Base-by-base conservation (phyloP, 2,888 invertebrate genomes). In the Acanthosepion pharaonis region DNA sequence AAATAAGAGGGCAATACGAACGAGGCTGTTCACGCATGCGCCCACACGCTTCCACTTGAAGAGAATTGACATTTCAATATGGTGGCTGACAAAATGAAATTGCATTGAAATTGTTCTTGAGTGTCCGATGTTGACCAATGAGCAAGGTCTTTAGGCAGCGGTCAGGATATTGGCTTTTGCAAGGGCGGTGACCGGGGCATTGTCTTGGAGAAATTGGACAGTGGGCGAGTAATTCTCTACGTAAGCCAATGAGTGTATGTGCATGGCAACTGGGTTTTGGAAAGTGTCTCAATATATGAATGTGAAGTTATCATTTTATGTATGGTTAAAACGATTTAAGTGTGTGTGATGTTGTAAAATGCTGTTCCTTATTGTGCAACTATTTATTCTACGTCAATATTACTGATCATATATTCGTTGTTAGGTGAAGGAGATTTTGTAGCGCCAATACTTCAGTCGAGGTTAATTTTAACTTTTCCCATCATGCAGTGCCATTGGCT, bases 21-120 rank as follows among this genome's bases (percentile, higher is more conserved):
- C 15, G 78, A 78, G 78, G n/a, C n/a, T n/a, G 78, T n/a, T 33
- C n/a, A 78, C n/a, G 78, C 78, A 78, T 78, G n/a, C 78, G 78
- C 78, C n/a, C n/a, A n/a, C n/a, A 78, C n/a, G 11, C n/a, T n/a
- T 18, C 78, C 78, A 78, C 78, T 78, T n/a, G n/a, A 78, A n/a
- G 6, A 78, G 78, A 78, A 78, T n/a, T 78, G 78, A 78, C 78
- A 78, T 78, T 78, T 78, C 78, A n/a, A 78, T 78, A 78, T 78
- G 78, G 78, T 78, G n/a, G 78, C 78, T 78, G 78, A 78, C 78
- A 78, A 78, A 78, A 78, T 78, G 78, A 78, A 78, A 78, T 78
- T n/a, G 78, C n/a, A 78, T 33, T 78, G 15, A 78, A 78, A 78
- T 78, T 78, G 78, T 78, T 11, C n/a, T 78, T 15, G 78, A 78